A percentile compares a stretch with the other conserved stretches of the same genome.
Evolutionary conservation across 2,797 vertebrate genomes (phyloP).

Genomic region (Bufotes viridis): DNA sequence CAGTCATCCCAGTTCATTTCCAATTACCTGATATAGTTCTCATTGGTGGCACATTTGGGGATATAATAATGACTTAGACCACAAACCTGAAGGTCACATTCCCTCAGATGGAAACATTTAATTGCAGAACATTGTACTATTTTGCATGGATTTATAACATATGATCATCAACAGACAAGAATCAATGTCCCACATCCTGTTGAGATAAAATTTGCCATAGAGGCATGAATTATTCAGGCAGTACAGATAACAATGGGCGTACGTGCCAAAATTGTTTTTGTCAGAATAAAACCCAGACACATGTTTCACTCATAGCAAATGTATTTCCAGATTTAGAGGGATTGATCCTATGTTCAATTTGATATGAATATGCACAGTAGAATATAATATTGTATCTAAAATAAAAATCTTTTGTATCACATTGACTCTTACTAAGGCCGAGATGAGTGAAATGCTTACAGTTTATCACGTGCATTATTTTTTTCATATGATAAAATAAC

Average conservation of each 20-base stretch:
- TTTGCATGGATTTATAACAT: background rate
- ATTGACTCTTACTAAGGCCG: background rate
- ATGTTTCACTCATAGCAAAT: background rate
- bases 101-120: background rate
- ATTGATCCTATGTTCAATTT: background rate
- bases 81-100: background rate
- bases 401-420: background rate
- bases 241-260: background rate
- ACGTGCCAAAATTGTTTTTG: background rate
- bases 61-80: background rate
- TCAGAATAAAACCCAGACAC: background rate
- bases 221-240: background rate
- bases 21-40: background rate
- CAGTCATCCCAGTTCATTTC: background rate
- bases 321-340: background rate
- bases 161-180: background rate
- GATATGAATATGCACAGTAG: background rate
- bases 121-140: background rate
- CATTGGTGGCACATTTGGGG: background rate
- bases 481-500: too few relatives aligned
- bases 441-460: background rate
- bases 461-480: too few relatives aligned
- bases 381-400: background rate
- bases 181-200: background rate
- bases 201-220: background rate